Base-by-base conservation (phyloP, 2,888 invertebrate species). In the Lysandra coridon region DNA sequence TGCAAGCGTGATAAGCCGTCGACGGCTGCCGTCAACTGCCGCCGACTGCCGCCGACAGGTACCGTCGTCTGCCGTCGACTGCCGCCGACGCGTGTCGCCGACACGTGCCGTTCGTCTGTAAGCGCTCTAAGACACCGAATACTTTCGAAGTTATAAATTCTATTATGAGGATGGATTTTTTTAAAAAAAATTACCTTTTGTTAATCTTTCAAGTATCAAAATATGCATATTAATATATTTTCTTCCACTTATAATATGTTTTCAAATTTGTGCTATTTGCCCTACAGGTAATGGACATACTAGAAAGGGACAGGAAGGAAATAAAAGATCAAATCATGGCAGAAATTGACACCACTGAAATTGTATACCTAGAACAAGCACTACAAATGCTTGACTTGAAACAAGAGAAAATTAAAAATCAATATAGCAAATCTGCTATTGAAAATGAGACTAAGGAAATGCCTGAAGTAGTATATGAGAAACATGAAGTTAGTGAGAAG, bases 311-410 rank as follows among this genome's bases (percentile, higher is more conserved):
- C 90, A 95, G 96, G 79, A 87, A 85, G 4, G 97, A 98, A 87
- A 93, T 98, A 78, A 86, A 95, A 82, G 87, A 88, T 4, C 96
- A 96, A 86, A 92, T 96, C 79, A 85, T 96, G 83, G 96, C 96
- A 78, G 97, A 97, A 87, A 96, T 96, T 83, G 96, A 96, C 83
- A 96, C 96, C 85, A 97, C 98, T 1, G 99, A 99, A 92, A 96
- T 96, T 85, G 96, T 97, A 84, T 99, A 97, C 87, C 96, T 98
- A 83, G 97, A 98, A 87, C 96, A 98, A 91, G 99, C 99, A 17
- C 90, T 98, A 78, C 90, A 95, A 78, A 95, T 97, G 87, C 92
- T 98, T 10, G 92, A 94, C 79, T 86, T 91, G 78, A 95, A 97
- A 81, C 91, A 87, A 91, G 95, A 90, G 82, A 86, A 85, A 74